A percentile compares a stretch with the other conserved stretches of the same genome.
Conservation (phyloP, 2,797 vertebrate genomes). For the Ispidina lecontei region DNA sequence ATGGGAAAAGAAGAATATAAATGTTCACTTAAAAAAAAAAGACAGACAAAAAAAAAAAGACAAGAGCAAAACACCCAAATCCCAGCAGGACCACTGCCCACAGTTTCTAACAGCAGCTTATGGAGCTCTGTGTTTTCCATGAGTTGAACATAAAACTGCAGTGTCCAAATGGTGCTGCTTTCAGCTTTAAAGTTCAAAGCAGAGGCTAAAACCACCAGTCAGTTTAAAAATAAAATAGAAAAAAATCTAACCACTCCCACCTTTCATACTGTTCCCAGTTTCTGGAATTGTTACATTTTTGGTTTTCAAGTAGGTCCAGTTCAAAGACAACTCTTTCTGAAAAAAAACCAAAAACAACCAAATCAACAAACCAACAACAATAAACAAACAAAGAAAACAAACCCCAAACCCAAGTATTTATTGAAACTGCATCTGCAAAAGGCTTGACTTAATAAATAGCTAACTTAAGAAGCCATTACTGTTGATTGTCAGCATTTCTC, state of each 20-base stretch:
- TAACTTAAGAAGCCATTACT: constrained; percentile 63
- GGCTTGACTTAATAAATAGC: constrained; percentile 63
- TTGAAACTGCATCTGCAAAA: constrained; percentile 49
- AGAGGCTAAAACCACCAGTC: not conserved
- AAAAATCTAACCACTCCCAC: not conserved
- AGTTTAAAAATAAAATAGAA: not conserved
- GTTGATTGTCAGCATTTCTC: constrained; percentile 65
- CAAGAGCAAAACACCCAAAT: not conserved
- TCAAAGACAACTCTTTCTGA: not conserved
- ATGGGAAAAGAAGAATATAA: constrained; percentile 60
- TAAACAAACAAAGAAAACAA: too few species aligned
- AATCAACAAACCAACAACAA: too few species aligned
- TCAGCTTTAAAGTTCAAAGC: constrained; percentile 1
- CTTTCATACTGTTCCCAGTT: not conserved
- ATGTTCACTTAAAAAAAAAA: not conserved
- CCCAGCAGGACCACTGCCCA: not conserved
- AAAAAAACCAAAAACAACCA: not conserved
- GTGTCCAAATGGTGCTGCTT: not conserved
- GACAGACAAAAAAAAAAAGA: not conserved
- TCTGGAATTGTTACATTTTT: not conserved
- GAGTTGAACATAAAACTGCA: not conserved
- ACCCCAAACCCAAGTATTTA: not conserved
- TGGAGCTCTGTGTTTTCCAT: not conserved
- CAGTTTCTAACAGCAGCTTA: not conserved
- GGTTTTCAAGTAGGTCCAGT: not conserved